Evolutionary conservation across 2,113 vertebrate genomes (phyloP), one percentile per base, ranked within the genome.

Genomic region (Equus quagga): DNA sequence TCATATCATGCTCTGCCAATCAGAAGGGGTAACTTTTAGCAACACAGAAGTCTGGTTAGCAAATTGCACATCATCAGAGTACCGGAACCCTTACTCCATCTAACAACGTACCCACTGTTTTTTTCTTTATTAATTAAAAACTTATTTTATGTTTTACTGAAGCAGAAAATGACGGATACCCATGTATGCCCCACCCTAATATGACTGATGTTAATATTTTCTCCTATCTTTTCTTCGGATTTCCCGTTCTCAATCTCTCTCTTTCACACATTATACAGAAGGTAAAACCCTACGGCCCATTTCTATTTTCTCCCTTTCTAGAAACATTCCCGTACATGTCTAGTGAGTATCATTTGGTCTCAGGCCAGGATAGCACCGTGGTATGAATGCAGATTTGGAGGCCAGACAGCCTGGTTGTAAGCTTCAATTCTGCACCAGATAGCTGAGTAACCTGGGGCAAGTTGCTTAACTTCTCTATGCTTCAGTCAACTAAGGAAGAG

Each of bases 391-490:
- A 92, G 87, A 69, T 51, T 23, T 90, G 89, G 95, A 93, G 94
- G 69, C 81, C 91, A 84, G 90, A 95, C 56, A 75, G 73, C 31
- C 85, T 89, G 86, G 58, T 88, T 80, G 15, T 8, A 28, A 91
- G 67, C 67, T 64, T n/a, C 36, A 46, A 14, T 44, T 24, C 83
- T 87, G 79, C 8, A 94, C 62, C 51, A 79, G 54, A 70, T 33
- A 14, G 85, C 79, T 72, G 85, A 70, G 86, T 89, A 46, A 90
- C 73, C 92, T 36, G 58, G 49, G 80, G 79, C 92, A 84, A 87
- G 58, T 51, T 89, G 83, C 97, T 93, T 82, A 86, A 92, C 89
- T 98, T 87, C 72, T 90, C 82, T 64, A 14, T 49, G 44, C 64
- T 54, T 86, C 79, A 54, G 83, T 94, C 86, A 91, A 96, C 83